Evolutionary conservation across 2,888 invertebrate species (phyloP), one percentile per base, ranked within the genome.

Genomic region (Anodontia alba): DNA sequence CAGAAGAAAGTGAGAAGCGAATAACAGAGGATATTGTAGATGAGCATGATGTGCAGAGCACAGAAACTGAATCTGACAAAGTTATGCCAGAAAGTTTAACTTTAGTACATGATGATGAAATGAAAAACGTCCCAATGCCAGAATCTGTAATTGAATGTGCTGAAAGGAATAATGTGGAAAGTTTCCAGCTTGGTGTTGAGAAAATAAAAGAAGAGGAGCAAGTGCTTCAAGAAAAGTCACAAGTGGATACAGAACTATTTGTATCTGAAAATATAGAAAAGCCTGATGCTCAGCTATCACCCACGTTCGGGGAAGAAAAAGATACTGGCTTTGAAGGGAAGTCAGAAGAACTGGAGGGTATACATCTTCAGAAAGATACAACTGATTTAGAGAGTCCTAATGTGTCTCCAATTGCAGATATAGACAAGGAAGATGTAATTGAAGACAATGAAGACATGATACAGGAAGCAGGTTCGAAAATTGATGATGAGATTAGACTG

Each of bases 1-100:
- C 68, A 67, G 80, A 80, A 76, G 76, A 80, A n/a, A 80, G 31
- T 67, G 81, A 85, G 54, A 81, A 87, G 31, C 76, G 74, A 29
- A 26, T 75, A 33, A 2, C 69, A 36, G 23, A 20, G 62, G 29
- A 23, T 54, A 51, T 73, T n/a, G 23, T 20, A 29, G 43, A 69
- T 3, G 43, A 23, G n/a, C 42, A 46, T 17, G 20, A 43, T 26
- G 26, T 38, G 38, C 29, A 43, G 26, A 3, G 3, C 1, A 15
- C 26, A 8, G 69, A 69, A 42, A 12, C n/a, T 1, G 46, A 66
- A 33, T 1, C 70, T 43, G 49, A 46, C 15, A 26, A 36, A 36
- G 42, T 20, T 23, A n/a, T 54, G 36, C 38, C 38, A 54, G 73
- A 12, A 20, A 57, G n/a, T 42, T 10, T 17, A 5, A 23, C 17